Percentiles rank a stretch among this genome's conserved stretches.
These are phyloP conservation scores for Diadema setosum DNA, from an alignment of 35 echinoderm and acorn worm genomes.

Conservation along the genomic window DNA sequence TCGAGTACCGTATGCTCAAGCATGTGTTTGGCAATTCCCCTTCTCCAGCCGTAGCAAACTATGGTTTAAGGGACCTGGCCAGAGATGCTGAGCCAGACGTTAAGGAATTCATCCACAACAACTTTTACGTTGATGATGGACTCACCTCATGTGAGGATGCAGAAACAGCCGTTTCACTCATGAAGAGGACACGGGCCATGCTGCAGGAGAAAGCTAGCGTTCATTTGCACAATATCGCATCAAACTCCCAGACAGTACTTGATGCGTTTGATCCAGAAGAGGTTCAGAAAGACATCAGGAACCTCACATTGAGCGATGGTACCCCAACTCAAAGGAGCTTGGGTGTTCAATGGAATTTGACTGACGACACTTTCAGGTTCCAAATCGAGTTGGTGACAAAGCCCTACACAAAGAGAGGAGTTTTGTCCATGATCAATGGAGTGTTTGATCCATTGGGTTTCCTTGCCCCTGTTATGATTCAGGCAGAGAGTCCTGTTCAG, in stretches of 20 bases:
- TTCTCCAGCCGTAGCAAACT: constrained; percentile 36
- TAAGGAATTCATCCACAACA: not conserved
- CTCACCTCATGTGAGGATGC: not conserved
- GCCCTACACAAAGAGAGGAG: constrained; percentile 26
- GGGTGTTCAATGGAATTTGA: constrained; percentile 7
- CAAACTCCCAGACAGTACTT: not conserved
- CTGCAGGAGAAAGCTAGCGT: not conserved
- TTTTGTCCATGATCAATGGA: constrained; percentile 5
- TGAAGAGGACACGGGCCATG: not conserved
- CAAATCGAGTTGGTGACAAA: not conserved
- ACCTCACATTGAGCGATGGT: not conserved
- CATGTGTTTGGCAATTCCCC: constrained; percentile 57
- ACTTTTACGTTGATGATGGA: constrained; percentile 37
- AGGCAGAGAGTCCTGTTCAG: not conserved
- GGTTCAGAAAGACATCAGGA: not conserved
- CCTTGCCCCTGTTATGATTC: constrained; percentile 9
- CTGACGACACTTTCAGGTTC: constrained; percentile 2
- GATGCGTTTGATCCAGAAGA: constrained; percentile 6
- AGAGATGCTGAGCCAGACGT: not conserved
- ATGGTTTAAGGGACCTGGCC: not conserved
- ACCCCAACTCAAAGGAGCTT: not conserved
- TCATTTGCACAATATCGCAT: not conserved
- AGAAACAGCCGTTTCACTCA: not conserved
- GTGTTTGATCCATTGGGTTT: constrained; percentile 46
- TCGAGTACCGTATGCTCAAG: constrained; percentile 48